A percentile compares a stretch with the other conserved stretches of the same genome.
These are phyloP conservation scores for Myotis pilosus DNA, from an alignment of 2,797 vertebrate species.

Conservation along the genomic window DNA sequence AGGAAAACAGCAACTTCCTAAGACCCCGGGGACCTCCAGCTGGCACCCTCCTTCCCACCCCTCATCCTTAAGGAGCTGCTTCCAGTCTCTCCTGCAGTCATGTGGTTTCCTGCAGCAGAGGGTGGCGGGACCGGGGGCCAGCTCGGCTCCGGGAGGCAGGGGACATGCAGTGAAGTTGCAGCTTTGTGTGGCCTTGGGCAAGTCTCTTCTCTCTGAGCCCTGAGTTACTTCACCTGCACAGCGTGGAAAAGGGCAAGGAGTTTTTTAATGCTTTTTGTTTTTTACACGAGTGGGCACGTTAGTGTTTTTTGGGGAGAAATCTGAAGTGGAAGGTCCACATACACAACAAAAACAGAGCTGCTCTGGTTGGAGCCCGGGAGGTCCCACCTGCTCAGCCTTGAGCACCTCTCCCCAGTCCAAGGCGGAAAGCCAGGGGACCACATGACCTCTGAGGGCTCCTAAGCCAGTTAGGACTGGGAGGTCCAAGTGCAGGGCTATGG, in stretches of 20 bases:
- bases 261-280: background rate
- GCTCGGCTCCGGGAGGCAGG: background rate
- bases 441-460: background rate
- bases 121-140: background rate
- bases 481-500: background rate
- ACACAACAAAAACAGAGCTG: background rate
- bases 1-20: background rate
- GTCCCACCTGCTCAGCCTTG: background rate
- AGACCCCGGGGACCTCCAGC: background rate
- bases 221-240: background rate
- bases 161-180: background rate
- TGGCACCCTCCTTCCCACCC: background rate
- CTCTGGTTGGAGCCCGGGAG: background rate
- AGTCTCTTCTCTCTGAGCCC: background rate
- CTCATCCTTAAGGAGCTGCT: background rate
- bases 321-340: background rate
- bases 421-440: background rate
- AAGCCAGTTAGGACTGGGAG: background rate
- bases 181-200: background rate
- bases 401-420: background rate
- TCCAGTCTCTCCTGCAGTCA: background rate
- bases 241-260: background rate
- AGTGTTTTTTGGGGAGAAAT: background rate
- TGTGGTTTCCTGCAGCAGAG: background rate
- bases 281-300: background rate